Conservation (phyloP, 1,140 invertebrate genomes). For the Drosophila nigrodunni region DNA sequence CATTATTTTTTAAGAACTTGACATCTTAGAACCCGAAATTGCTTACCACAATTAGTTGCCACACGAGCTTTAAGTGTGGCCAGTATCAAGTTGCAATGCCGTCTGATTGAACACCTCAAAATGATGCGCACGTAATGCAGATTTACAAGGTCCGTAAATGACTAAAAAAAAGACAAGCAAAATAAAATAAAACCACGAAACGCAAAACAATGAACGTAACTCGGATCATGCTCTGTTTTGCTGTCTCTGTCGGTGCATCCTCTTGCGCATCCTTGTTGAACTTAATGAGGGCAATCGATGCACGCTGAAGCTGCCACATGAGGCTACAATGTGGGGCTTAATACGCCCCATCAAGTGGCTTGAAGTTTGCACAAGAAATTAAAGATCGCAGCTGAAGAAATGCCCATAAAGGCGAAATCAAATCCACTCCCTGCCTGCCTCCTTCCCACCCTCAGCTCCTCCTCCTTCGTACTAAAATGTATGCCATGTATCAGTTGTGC, state of each 20-base stretch:
- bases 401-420: no score
- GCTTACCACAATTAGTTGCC: constrained; percentile 63
- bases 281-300: constrained; percentile 65
- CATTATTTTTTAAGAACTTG: not conserved
- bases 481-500: constrained; percentile 74
- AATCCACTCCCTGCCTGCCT: no score
- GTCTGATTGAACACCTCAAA: constrained; percentile 81
- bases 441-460: no score
- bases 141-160: constrained; percentile 57
- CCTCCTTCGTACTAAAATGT: no score
- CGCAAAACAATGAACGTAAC: constrained; percentile 61
- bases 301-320: constrained; percentile 43
- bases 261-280: constrained; percentile 45
- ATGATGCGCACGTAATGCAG: constrained; percentile 81
- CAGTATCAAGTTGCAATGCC: constrained; percentile 31
- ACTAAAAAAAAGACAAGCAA: no score
- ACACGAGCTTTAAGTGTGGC: constrained; percentile 52
- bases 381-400: constrained; percentile 33
- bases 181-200: not conserved
- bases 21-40: not conserved
- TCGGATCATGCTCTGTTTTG: constrained; percentile 14
- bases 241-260: constrained; percentile 4
- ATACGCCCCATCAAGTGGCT: constrained; percentile 74
- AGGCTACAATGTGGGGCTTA: constrained; percentile 56
- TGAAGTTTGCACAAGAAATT: constrained; percentile 83